Base-by-base conservation (phyloP, 2,797 vertebrate genomes). In the Choloepus didactylus region DNA sequence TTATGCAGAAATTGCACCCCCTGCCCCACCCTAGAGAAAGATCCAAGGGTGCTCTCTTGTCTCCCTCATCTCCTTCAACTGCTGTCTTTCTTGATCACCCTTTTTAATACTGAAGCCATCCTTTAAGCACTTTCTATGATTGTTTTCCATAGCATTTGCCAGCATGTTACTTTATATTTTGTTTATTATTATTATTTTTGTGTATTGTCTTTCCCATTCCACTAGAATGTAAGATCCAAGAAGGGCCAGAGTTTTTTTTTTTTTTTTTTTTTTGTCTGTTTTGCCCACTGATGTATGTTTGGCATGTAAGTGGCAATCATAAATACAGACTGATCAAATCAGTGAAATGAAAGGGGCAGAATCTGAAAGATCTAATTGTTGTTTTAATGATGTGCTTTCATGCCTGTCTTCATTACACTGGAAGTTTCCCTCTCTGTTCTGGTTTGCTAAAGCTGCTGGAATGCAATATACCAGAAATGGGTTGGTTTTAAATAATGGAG, bases 91-190 rank as follows among this genome's bases (percentile, higher is more conserved):
- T 38, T 70, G 29, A 69, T 25, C 35, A 29, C 4, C 15, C 11
- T 56, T 41, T 56, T 75, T 54, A 93, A 93, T 41, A 79, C 56
- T 16, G 67, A 93, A 86, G 8, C 44, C 59, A 88, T 82, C 21
- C 51, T 3, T 59, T 46, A 70, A 89, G 66, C 12, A 82, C 2
- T 18, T 44, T 70, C 51, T 77, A 25, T 59, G 19, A 15, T 88
- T 56, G 10, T 79, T 51, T 60, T 70, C 27, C 31, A 21, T n/a
- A 76, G 44, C 21, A 14, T 3, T 10, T 23, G 66, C n/a, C 76
- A 80, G 7, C 64, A 87, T 41, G 29, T 91, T 67, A 51, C 73
- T 77, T 93, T 91, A 41, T 76, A 70, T 79, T 93, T 89, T 67
- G 16, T 54, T 44, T 73, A 79, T 83, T 35, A 35, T 35, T 35